A percentile compares a stretch with the other conserved stretches of the same genome.
These are phyloP conservation scores for Stictocephala bisonia DNA, from an alignment of 2,888 invertebrate species.

Conservation along the genomic window DNA sequence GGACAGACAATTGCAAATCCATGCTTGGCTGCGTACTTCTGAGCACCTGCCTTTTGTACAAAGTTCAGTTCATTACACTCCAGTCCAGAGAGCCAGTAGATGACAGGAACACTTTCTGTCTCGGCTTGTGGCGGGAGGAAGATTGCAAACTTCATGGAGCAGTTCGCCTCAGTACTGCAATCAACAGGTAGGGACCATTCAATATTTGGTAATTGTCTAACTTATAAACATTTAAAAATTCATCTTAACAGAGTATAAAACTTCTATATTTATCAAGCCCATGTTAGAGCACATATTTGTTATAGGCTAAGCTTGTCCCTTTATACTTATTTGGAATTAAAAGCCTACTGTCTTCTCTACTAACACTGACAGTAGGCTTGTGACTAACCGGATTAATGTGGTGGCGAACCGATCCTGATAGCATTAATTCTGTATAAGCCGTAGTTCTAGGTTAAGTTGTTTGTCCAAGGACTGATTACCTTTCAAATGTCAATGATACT, in stretches of 20 bases:
- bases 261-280: no score
- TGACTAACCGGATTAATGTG: no score
- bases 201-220: no score
- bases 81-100: constrained; percentile 93
- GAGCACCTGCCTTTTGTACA: constrained; percentile 94
- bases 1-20: constrained; percentile 91
- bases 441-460: no score
- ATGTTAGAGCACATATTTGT: background rate
- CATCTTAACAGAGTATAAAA: no score
- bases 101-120: constrained; percentile 74
- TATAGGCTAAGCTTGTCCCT: background rate
- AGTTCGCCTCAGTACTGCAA: constrained; percentile 77
- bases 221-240: no score
- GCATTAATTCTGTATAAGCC: no score
- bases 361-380: background rate
- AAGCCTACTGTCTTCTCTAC: background rate
- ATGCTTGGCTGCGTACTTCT: constrained; percentile 87
- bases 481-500: no score
- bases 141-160: constrained; percentile 93
- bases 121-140: constrained; percentile 86
- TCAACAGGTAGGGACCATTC: constrained; percentile 7
- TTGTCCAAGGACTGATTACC: no score
- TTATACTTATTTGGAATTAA: background rate
- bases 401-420: no score
- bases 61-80: constrained; percentile 97